Evolutionary conservation across 1,140 invertebrate genomes (phyloP).

Genomic region (Drosophila nebulosa): DNA sequence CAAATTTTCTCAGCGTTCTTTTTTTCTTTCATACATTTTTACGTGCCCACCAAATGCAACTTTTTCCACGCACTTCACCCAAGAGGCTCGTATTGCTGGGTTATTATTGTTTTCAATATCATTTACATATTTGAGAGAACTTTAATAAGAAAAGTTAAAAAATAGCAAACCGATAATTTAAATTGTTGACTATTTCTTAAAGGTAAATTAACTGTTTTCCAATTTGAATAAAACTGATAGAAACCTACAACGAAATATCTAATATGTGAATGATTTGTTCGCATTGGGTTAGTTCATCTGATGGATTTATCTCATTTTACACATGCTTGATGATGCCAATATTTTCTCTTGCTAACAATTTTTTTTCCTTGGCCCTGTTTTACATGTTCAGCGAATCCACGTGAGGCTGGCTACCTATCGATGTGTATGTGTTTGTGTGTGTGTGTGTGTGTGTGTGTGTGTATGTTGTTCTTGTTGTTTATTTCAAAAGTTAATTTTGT

Average conservation of each 20-base stretch:
- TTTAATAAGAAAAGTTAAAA: background rate
- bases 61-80: background rate
- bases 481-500: constrained; percentile 74
- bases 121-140: background rate
- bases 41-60: constrained; percentile 50
- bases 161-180: too few relatives aligned
- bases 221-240: too few relatives aligned
- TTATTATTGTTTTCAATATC: background rate
- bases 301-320: background rate
- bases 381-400: constrained; percentile 26
- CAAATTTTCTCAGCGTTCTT: constrained; percentile 54
- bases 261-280: background rate
- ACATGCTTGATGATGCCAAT: constrained; percentile 1
- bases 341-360: background rate
- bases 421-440: background rate
- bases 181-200: too few relatives aligned
- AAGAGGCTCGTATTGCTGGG: background rate
- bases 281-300: background rate
- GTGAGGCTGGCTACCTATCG: constrained; percentile 2
- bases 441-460: background rate
- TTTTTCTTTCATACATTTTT: constrained; percentile 48
- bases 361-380: constrained; percentile 26
- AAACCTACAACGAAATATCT: too few relatives aligned
- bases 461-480: constrained; percentile 58
- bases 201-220: too few relatives aligned